phyloP scores from a whole-genome alignment of 2,113 vertebrate species.

The Equus przewalskii region DNA sequence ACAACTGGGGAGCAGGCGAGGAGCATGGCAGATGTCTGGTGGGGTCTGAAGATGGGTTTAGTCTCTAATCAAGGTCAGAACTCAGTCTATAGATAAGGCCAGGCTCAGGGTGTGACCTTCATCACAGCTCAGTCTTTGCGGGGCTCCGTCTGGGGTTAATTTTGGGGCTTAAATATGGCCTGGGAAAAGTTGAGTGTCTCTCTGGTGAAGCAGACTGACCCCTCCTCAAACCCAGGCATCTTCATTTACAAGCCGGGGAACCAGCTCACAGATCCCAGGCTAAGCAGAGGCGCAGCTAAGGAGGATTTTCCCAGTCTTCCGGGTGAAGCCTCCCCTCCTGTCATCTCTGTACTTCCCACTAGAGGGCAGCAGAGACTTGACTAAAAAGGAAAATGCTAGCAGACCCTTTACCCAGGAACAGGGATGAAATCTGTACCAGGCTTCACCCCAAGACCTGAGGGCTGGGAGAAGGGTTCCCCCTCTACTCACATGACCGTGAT shows the following conservation, averaged over 20 bases:
- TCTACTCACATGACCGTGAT: not conserved
- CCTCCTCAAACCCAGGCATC: not conserved
- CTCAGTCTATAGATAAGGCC: not conserved
- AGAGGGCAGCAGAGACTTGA: constrained; percentile 78
- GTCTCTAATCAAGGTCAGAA: not conserved
- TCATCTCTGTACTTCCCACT: constrained; percentile 23
- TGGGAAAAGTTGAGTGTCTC: not conserved
- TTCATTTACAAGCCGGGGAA: not conserved
- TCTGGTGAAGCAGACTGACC: not conserved
- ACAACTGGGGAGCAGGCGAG: not conserved
- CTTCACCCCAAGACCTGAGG: too few relatives aligned
- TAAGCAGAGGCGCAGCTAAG: too few relatives aligned
- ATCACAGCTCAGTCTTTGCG: not conserved
- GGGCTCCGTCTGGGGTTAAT: not conserved
- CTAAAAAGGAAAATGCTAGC: not conserved
- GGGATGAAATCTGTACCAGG: not conserved
- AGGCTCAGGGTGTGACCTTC: not conserved
- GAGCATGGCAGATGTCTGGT: not conserved
- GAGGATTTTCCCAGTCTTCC: not conserved
- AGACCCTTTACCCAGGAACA: fast-evolving
- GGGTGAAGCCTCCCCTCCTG: not conserved
- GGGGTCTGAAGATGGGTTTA: not conserved
- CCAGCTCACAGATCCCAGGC: not conserved
- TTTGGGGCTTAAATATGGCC: not conserved
- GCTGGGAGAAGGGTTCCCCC: not conserved